Base-by-base conservation (phyloP, 2,888 invertebrate genomes). In the Calameuta idolon region DNA sequence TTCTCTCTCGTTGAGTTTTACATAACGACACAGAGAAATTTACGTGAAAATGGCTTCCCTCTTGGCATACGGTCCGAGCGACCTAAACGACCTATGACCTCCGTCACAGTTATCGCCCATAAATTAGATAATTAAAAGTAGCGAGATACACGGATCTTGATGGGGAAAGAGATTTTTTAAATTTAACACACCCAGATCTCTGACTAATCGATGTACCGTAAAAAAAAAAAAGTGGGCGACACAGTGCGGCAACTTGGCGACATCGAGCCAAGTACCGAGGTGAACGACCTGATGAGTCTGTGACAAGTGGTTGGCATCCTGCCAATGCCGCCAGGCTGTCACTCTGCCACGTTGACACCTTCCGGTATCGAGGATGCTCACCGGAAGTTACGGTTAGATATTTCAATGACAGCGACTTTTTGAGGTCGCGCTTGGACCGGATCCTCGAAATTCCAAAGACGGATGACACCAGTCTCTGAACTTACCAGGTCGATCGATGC, bases 401-500 rank as follows among this genome's bases (percentile, higher is more conserved):
- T 74, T 73, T 73, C 75, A 77, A 77, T 55, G 74, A 40, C 69
- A 79, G 75, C 77, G 69, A 31, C 74, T 71, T 40, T 34, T 30
- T 75, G 71, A 74, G 23, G 75, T 75, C 78, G 76, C 69, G 55
- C 69, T 34, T 33, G 33, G 68, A 55, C n/a, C 75, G 76, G 35
- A n/a, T n/a, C 30, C 23, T 11, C 71, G 4, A 30, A 71, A 33
- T 30, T 71, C 30, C 12, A 33, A 31, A 34, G 11, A 15, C 71
- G 3, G 23, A 9, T 11, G 12, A 71, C 33, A 30, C 1, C 9
- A 55, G 55, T 9, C 2, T 55, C 15, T 76, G 31, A 78, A 92
- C 93, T 93, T 91, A 96, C 96, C 94, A 86, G 96, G 95, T 91
- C 94, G 93, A 76, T 95, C 95, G 75, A 92, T 93, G 81, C 93